phyloP scores from a whole-genome alignment of 2,113 vertebrate genomes.

The Pomatostomus ruficeps region DNA sequence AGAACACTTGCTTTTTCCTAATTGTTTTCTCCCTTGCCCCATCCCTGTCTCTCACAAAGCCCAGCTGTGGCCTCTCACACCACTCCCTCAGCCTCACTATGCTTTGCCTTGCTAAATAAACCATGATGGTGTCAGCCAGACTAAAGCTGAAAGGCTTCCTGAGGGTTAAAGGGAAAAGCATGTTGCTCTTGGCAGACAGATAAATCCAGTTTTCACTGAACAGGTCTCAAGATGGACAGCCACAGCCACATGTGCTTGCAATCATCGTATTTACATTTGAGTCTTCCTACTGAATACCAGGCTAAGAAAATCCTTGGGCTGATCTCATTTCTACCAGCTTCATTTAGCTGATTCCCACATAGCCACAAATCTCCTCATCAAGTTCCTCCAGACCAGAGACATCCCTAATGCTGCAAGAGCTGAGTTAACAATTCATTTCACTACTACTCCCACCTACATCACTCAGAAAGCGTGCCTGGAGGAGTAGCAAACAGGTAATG shows the following conservation, averaged over 20 bases:
- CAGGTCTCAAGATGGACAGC: conserved; percentile 4
- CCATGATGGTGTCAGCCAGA: background rate
- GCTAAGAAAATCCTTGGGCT: background rate
- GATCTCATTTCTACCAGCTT: background rate
- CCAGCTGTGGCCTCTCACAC: background rate
- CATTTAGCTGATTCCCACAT: background rate
- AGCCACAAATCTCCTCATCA: background rate
- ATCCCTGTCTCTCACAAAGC: background rate
- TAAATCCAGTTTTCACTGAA: background rate
- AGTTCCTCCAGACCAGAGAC: background rate
- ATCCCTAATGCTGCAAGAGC: background rate
- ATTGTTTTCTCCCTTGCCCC: background rate
- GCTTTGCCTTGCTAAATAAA: background rate
- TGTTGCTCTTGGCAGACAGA: conserved; percentile 40
- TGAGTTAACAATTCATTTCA: background rate
- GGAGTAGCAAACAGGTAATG: background rate
- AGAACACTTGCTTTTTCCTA: background rate
- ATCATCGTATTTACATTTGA: background rate
- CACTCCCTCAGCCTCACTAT: background rate
- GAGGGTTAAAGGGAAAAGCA: conserved; percentile 28
- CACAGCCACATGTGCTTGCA: background rate
- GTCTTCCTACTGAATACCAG: background rate
- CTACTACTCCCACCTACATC: background rate
- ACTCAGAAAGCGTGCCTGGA: background rate
- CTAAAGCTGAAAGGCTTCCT: conserved; percentile 3